A percentile compares a stretch with the other conserved stretches of the same genome.
Evolutionary conservation across 2,888 invertebrate genomes (phyloP).

Genomic region (Drosophila kanekoi): DNA sequence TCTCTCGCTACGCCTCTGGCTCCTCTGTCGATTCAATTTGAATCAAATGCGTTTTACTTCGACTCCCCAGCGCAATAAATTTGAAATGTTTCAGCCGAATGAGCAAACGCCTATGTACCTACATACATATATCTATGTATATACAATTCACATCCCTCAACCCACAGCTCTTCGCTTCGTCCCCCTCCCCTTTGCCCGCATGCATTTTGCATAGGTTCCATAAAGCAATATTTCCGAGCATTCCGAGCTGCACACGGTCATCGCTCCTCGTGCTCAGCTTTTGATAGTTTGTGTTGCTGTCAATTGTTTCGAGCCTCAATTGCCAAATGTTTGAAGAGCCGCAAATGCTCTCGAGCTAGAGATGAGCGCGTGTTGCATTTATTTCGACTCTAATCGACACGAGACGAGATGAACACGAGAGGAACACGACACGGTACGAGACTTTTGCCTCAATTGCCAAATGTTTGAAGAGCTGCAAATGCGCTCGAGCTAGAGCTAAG

Average conservation of each 20-base stretch:
- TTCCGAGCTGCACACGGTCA: conserved; percentile 61
- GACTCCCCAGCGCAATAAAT: conserved; percentile 79
- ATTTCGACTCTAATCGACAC: no score
- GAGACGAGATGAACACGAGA: neutral
- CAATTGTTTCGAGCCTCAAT: conserved; percentile 73
- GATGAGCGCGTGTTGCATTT: conserved; percentile 6
- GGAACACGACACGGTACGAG: neutral
- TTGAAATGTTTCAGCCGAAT: conserved; percentile 77
- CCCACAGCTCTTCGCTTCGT: neutral
- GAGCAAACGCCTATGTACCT: conserved; percentile 38
- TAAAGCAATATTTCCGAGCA: conserved; percentile 43
- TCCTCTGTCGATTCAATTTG: conserved; percentile 70
- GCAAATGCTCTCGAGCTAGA: conserved; percentile 14
- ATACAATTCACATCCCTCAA: conserved; percentile 5
- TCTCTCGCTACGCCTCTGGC: neutral
- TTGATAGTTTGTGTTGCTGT: conserved; percentile 30
- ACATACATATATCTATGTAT: conserved; percentile 4
- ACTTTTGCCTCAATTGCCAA: conserved; percentile 66
- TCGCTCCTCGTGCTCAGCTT: conserved; percentile 46
- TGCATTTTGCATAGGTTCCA: conserved; percentile 61
- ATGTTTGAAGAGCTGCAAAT: conserved; percentile 64
- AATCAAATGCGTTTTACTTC: conserved; percentile 77
- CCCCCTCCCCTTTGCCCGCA: conserved; percentile 34
- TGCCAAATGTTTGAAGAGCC: conserved; percentile 72
- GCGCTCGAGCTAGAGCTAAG: neutral